Evolutionary conservation across 2,113 vertebrate species (phyloP), one percentile per base, ranked within the genome.

Genomic region (Lathamus discolor): DNA sequence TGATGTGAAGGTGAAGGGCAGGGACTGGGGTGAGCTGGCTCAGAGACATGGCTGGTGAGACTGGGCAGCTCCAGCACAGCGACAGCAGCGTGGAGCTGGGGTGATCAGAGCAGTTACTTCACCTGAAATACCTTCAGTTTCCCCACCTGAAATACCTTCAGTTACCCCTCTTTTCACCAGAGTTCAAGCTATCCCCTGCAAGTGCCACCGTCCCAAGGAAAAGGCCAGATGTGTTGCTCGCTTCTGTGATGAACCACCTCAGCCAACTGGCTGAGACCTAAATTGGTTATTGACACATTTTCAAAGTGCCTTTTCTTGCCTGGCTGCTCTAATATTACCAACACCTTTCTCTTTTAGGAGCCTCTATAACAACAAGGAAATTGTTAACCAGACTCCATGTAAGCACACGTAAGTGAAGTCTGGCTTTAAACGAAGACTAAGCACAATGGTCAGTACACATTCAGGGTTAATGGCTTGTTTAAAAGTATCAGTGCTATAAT

Each of bases 1-100:
- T 7, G 39, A 10, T 16, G 23, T 3, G 1, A 57, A n/a, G 52
- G 33, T 19, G 35, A 49, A 63, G 35, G 1, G 3, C 14, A 64
- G 63, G 6, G 54, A 17, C 18, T 17, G 20, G 37, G 9, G 2
- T 39, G 66, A 48, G 52, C 35, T 48, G 73, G 22, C 29, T 68
- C 46, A 1, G 8, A 57, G 51, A 6, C 25, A 7, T 4, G 39
- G 17, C 35, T 44, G 18, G 31, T 3, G 77, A 55, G 44, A 25
- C 22, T 0, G 3, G 37, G 24, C n/a, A 82, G 63, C 35, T 43
- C 17, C 22, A 17, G 41, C 2, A 3, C 37, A 27, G 51, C 0
- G 5, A 25, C 33, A 39, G 66, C 46, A 16, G 55, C 8, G 19
- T 57, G 33, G 19, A 57, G 33, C 33, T 22, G 31, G 31, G 4